Percentiles rank a stretch among this genome's conserved stretches.
Evolutionary conservation across 2,797 vertebrate species (phyloP).

Genomic region (Phyllotis vaccarum): DNA sequence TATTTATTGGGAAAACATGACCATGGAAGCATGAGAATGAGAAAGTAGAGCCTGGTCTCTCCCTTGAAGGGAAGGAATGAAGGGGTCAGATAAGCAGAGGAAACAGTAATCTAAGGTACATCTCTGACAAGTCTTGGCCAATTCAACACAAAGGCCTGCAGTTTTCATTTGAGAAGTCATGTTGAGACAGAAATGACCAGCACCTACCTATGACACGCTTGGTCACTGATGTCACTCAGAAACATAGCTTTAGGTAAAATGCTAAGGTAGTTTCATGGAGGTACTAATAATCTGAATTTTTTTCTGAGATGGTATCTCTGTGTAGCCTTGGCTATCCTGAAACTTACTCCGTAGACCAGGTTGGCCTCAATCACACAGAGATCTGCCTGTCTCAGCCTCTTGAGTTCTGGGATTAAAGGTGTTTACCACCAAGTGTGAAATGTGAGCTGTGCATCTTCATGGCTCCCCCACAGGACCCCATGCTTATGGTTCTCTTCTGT

Average conservation of each 20-base stretch:
- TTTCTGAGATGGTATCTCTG: no score
- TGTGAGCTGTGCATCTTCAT: background rate
- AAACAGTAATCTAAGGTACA: background rate
- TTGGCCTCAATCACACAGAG: no score
- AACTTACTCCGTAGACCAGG: no score
- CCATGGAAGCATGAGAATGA: background rate
- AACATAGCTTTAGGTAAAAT: background rate
- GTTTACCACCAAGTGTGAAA: background rate
- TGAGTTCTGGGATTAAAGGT: no score
- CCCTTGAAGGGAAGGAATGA: background rate
- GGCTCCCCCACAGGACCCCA: rapidly evolving
- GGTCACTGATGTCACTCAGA: no score
- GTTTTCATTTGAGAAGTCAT: background rate
- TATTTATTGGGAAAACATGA: background rate
- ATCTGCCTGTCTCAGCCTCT: no score
- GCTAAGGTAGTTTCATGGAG: background rate
- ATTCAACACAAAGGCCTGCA: background rate
- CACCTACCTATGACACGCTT: background rate
- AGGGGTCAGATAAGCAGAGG: background rate
- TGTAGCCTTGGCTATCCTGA: no score
- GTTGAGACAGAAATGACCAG: background rate
- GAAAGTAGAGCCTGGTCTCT: background rate
- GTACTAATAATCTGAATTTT: background rate
- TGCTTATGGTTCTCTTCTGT: background rate
- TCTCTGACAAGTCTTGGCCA: background rate